Percentiles rank a stretch among this genome's conserved stretches.
Conservation (phyloP, 2,888 invertebrate species). For the Caenorhabditis parvicauda region DNA sequence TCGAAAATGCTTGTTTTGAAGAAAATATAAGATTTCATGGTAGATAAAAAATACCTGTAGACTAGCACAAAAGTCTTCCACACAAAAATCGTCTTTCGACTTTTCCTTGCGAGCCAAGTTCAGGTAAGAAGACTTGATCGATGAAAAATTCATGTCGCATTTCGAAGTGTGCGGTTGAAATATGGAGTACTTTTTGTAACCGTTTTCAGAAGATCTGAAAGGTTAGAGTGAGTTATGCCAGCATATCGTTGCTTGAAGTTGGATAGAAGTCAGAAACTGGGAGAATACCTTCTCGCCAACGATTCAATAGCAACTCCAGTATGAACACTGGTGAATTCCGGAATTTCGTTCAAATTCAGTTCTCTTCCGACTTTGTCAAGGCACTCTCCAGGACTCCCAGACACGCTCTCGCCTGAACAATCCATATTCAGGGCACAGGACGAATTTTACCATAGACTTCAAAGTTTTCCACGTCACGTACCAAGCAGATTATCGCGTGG, state of each 20-base stretch:
- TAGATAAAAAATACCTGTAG: constrained; percentile 12
- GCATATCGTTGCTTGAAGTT: neutral
- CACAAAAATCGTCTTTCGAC: constrained; percentile 2
- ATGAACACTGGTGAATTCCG: constrained; percentile 21
- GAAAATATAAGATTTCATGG: neutral
- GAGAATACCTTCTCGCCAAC: constrained; percentile 16
- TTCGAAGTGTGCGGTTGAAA: constrained; percentile 15
- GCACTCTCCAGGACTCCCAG: constrained; percentile 54
- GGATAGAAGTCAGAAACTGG: neutral
- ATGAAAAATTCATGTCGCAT: constrained; percentile 40
- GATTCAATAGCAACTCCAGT: constrained; percentile 36
- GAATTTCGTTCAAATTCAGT: constrained; percentile 7
- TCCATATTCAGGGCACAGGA: neutral
- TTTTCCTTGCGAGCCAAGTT: constrained; percentile 9
- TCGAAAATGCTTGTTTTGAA: neutral
- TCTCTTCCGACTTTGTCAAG: constrained; percentile 50
- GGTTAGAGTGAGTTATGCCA: neutral
- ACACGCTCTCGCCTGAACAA: constrained; percentile 25
- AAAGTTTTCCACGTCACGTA: constrained; percentile 36
- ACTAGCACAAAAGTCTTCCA: constrained; percentile 34
- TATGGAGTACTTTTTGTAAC: constrained; percentile 22
- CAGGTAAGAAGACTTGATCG: constrained; percentile 38
- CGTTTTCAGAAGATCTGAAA: constrained; percentile 19
- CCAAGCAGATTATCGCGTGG: constrained; percentile 49
- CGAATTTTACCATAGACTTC: constrained; percentile 14